phyloP scores from a whole-genome alignment of 1,140 invertebrate genomes.

The Drosophila watanabei region DNA sequence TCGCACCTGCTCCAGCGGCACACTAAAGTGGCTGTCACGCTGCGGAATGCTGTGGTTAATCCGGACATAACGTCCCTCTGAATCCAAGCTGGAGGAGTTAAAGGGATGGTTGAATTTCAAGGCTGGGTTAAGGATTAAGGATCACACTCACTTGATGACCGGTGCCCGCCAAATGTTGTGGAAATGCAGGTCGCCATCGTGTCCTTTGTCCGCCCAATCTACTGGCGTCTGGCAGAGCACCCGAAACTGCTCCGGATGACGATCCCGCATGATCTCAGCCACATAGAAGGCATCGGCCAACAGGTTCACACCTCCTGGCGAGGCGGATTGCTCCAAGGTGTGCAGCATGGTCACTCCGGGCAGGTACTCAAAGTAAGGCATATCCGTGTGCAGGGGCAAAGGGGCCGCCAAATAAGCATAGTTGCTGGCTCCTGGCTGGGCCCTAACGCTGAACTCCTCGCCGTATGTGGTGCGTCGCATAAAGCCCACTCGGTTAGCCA shows the following conservation, averaged over 20 bases:
- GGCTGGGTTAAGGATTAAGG: background rate
- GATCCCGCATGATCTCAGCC: conserved; percentile 87
- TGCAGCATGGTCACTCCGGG: conserved; percentile 90
- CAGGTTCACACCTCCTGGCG: conserved; percentile 88
- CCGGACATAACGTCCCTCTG: conserved; percentile 86
- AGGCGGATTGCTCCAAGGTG: conserved; percentile 88
- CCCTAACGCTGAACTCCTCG: conserved; percentile 88
- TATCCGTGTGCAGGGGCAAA: conserved; percentile 89
- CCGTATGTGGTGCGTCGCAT: conserved; percentile 88
- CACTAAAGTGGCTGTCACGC: conserved; percentile 88
- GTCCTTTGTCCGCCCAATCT: conserved; percentile 89
- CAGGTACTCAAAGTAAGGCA: conserved; percentile 91
- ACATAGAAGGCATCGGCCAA: conserved; percentile 88
- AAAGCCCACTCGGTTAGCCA: conserved; percentile 89
- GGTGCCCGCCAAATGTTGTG: conserved; percentile 88
- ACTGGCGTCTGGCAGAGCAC: conserved; percentile 87
- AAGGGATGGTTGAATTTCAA: background rate
- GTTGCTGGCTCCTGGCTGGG: conserved; percentile 89
- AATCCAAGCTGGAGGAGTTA: conserved; percentile 85
- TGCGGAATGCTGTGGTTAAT: conserved; percentile 90
- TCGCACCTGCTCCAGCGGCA: conserved; percentile 87
- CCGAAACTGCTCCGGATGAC: conserved; percentile 87
- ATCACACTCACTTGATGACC: conserved; percentile 87
- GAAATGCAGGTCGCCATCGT: conserved; percentile 87
- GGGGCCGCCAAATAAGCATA: conserved; percentile 89